Evolutionary conservation across 1,140 invertebrate genomes (phyloP), one percentile per base, ranked within the genome.

Genomic region (Eueides isabella): DNA sequence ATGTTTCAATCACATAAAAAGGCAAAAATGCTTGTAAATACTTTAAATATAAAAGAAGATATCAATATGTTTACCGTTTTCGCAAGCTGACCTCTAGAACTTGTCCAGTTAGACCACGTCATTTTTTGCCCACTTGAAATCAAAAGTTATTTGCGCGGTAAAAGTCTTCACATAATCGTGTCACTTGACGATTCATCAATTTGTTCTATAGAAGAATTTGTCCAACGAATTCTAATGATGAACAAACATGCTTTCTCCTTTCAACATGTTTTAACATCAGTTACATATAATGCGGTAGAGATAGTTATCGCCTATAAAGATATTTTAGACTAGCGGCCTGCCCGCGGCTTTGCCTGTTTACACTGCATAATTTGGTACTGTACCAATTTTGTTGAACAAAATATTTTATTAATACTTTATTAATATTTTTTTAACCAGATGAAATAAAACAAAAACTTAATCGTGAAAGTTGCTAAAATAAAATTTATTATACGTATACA

Each of bases 161-260:
- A 62, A 48, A 61, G 29, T 29, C 48, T 26, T 11, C 23, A 7
- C 38, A 38, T 64, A 71, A 74, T 70, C 66, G 76, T 77, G 72
- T 77, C 76, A 67, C 44, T 62, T 29, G 63, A 71, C 31, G 64
- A 62, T 66, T 74, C 68, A 61, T 70, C 67, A 68, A 73, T 76
- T 73, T 72, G 67, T 78, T 68, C 74, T 41, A 44, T 30, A 61
- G 67, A 30, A 61, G 63, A 67, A 79, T 63, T 79, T 68, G 72
- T 68, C 75, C 76, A 77, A 71, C 67, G 61, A 44, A 48, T 44
- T 72, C 72, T 81, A 77, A 79, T 83, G 72, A 76, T 76, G 66
- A 77, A 79, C 67, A 80, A 69, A 81, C 77, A 68, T 64, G 75
- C 79, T 80, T 80, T 80, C 79, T 74, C 74, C 77, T 78, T 74